A percentile compares a stretch with the other conserved stretches of the same genome.
These are phyloP conservation scores for Centropyge bicolor DNA, from an alignment of 2,797 vertebrate species.

Conservation along the genomic window DNA sequence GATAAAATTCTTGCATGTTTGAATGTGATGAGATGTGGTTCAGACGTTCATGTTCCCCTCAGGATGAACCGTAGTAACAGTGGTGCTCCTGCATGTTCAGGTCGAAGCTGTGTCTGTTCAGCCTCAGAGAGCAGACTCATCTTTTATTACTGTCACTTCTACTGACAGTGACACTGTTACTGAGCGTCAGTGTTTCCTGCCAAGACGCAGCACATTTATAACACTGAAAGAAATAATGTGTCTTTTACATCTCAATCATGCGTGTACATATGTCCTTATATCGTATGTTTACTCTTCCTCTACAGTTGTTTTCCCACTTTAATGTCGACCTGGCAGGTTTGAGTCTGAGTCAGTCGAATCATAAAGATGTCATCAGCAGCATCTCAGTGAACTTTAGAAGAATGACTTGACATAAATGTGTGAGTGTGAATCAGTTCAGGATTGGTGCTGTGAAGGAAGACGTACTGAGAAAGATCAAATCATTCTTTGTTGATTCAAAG, in stretches of 20 bases:
- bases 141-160: not conserved
- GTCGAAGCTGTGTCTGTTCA: too few relatives aligned
- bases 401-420: constrained; percentile 1
- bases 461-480: not conserved
- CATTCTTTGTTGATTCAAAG: constrained; percentile 1
- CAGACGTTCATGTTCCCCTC: too few relatives aligned
- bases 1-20: too few relatives aligned
- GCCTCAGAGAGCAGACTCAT: too few relatives aligned
- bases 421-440: constrained; percentile 1
- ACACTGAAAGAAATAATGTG: not conserved
- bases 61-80: too few relatives aligned
- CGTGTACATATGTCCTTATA: not conserved
- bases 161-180: too few relatives aligned
- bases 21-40: too few relatives aligned
- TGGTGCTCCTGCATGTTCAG: not conserved
- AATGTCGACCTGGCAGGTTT: not conserved
- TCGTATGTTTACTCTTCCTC: too few relatives aligned
- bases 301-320: not conserved
- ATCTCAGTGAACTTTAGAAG: not conserved
- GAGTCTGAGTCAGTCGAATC: not conserved
- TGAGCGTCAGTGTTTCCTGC: not conserved
- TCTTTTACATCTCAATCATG: too few relatives aligned
- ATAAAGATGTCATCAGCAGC: not conserved
- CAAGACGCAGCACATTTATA: not conserved
- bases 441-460: not conserved